Base-by-base conservation (phyloP, 2,797 vertebrate genomes). In the Odontamblyopus lacepedii region DNA sequence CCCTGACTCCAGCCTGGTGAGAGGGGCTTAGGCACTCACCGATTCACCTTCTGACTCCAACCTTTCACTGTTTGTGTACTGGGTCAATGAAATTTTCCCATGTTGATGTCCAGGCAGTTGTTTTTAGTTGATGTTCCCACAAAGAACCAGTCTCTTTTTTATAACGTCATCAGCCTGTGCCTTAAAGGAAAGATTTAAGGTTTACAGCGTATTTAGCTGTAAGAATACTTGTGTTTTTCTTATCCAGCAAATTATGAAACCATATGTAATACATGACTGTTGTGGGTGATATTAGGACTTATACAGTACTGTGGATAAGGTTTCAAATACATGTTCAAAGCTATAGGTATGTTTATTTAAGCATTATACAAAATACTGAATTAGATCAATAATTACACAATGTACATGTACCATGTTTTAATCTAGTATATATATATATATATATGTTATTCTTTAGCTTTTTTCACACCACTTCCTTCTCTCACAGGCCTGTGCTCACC, bases 401-500 rank as follows among this genome's bases (percentile, higher is more conserved):
- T 35, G 35, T 35, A 7, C 35, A 35, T 35, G 6, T 8, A 35
- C 6, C 35, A 38, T 38, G 35, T 38, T 38, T 9, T 38, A 38
- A 38, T 38, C 35, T 38, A 38, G 35, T 9, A 9, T 38, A 2
- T 38, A 38, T n/a, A n/a, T n/a, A 38, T 38, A 38, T 8, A 38
- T 38, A 38, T 9, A 38, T 38, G 35, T 38, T 38, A 1, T 38
- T 38, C 35, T 51, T 19, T 51, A 6, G 50, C 35, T 68, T 61
- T 44, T 71, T 69, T 76, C 60, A 44, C 26, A 7, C 26, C 70
- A 1, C 2, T 73, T 35, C 71, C 63, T 13, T 81, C 70, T 75
- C 78, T 55, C 71, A 8, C 78, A 99, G 98, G 98, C 97, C 4
- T 99, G 98, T n/a, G 98, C 97, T 0, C 98, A 99, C 81, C 97